Conservation (phyloP, 2,888 invertebrate species). For the Hirtodrosophila confusa region DNA sequence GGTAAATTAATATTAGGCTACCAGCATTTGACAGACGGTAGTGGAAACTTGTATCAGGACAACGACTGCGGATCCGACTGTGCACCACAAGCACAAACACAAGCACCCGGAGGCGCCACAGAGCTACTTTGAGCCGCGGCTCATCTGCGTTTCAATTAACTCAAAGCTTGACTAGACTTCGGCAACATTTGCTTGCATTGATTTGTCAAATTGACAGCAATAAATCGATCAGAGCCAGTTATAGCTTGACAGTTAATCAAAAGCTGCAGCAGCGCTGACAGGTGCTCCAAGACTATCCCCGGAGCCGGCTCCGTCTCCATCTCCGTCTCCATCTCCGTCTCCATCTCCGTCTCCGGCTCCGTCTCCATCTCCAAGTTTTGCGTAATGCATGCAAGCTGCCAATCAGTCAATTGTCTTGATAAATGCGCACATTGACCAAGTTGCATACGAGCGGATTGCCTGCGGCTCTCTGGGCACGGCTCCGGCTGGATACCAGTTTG, state of each 20-base stretch:
- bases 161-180: conserved; percentile 14
- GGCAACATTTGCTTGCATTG: conserved; percentile 57
- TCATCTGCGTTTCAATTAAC: conserved; percentile 48
- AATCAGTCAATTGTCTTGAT: conserved; percentile 81
- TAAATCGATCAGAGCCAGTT: conserved; percentile 77
- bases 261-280: conserved; percentile 66
- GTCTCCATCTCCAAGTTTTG: conserved; percentile 31
- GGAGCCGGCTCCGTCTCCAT: too few relatives aligned
- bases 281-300: conserved; percentile 31
- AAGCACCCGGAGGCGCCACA: too few relatives aligned
- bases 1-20: conserved; percentile 67
- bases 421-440: conserved; percentile 74
- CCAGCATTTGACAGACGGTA: conserved; percentile 59
- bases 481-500: conserved; percentile 33
- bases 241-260: conserved; percentile 76
- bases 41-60: conserved; percentile 45
- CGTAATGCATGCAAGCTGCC: conserved; percentile 78
- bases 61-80: not conserved
- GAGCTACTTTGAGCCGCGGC: conserved; percentile 7
- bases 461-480: conserved; percentile 33
- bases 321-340: too few relatives aligned
- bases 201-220: conserved; percentile 81
- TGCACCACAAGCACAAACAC: not conserved
- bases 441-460: conserved; percentile 31
- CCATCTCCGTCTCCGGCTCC: too few relatives aligned